Percentiles rank a stretch among this genome's conserved stretches.
Evolutionary conservation across 2,113 vertebrate genomes (phyloP).

Genomic region (Xyliphius kryptos): DNA sequence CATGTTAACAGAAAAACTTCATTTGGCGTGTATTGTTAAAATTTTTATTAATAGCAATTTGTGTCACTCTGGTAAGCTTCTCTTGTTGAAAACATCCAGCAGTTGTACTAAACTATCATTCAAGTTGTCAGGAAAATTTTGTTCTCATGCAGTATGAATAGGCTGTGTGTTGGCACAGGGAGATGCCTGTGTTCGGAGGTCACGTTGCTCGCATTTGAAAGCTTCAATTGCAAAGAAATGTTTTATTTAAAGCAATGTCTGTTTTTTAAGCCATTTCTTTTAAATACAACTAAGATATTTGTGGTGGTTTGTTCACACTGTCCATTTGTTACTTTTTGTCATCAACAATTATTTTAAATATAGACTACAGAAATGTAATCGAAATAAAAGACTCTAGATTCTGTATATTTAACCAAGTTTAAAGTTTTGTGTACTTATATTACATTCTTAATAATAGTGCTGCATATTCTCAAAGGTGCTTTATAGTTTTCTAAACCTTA

Average conservation of each 20-base stretch:
- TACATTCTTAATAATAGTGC: no score
- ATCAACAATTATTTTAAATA: no score
- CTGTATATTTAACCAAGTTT: no score
- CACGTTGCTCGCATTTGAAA: slow-evolving; percentile 65
- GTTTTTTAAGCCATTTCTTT: no score
- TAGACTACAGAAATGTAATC: no score
- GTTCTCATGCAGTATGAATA: slow-evolving; percentile 90
- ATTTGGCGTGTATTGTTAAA: slow-evolving; percentile 84
- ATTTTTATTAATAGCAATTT: slow-evolving; percentile 88
- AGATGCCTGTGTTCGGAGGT: slow-evolving; percentile 63
- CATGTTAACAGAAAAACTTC: slow-evolving; percentile 86
- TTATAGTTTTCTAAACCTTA: no score
- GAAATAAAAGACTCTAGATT: no score
- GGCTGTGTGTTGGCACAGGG: slow-evolving; percentile 65
- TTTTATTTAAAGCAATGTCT: slow-evolving; percentile 63
- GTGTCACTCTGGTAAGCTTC: slow-evolving; percentile 72
- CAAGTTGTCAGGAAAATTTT: slow-evolving; percentile 86
- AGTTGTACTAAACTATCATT: slow-evolving; percentile 84
- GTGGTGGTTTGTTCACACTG: no score
- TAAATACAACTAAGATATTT: no score
- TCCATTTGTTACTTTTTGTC: no score
- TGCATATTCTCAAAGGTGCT: no score
- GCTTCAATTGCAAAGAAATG: slow-evolving; percentile 71
- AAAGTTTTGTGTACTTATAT: no score
- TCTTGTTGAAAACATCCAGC: slow-evolving; percentile 71